Evolutionary conservation across 2,797 vertebrate species (phyloP).

Genomic region (Pipistrellus pygmaeus): DNA sequence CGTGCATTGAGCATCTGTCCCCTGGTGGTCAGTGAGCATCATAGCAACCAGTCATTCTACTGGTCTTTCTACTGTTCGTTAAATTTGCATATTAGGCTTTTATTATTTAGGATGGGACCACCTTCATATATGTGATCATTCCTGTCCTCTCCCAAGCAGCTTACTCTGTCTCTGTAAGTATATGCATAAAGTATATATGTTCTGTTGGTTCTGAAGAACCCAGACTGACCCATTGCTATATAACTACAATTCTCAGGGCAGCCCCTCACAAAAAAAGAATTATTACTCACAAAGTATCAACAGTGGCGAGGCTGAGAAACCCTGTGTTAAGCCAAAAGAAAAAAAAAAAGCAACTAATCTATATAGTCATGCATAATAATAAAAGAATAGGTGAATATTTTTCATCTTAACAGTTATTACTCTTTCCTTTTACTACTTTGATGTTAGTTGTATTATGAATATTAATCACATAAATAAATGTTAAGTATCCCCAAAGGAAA

Average conservation of each 20-base stretch:
- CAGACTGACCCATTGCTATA: not conserved
- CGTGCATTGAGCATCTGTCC: no score
- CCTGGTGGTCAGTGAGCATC: no score
- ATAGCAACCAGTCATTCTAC: no score
- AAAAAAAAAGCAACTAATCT: not conserved
- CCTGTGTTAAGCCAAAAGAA: not conserved
- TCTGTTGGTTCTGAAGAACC: not conserved
- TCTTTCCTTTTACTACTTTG: constrained; percentile 42
- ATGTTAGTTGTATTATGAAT: constrained; percentile 30
- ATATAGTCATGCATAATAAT: not conserved
- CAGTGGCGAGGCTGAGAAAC: not conserved
- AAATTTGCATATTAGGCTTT: no score
- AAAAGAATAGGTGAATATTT: not conserved
- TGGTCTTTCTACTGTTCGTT: no score
- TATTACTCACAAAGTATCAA: not conserved
- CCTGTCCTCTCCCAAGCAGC: not conserved
- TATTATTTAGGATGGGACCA: not conserved
- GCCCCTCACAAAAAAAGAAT: not conserved
- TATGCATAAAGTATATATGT: not conserved
- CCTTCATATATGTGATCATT: not conserved
- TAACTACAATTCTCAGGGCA: not conserved
- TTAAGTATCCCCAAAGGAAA: not conserved
- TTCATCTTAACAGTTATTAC: not conserved
- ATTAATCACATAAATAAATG: not conserved
- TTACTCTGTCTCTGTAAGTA: not conserved